These are phyloP conservation scores for Drosophila suboccidentalis DNA, from an alignment of 2,888 invertebrate species.

Conservation along the genomic window DNA sequence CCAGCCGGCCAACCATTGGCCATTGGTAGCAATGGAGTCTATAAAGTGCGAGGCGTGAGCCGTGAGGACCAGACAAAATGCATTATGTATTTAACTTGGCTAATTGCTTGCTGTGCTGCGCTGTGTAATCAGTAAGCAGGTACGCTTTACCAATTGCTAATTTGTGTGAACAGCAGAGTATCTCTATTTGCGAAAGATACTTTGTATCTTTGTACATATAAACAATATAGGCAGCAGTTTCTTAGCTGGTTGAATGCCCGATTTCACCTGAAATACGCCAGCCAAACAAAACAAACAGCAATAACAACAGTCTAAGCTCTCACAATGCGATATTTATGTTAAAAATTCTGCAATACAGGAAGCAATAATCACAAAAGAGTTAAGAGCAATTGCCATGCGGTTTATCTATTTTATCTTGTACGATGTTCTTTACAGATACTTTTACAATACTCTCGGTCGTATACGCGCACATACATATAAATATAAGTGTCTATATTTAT, in stretches of 20 bases:
- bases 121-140: slow-evolving; percentile 60
- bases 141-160: slow-evolving; percentile 70
- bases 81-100: slow-evolving; percentile 72
- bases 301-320: slow-evolving; percentile 34
- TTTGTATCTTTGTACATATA: slow-evolving; percentile 38
- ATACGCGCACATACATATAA: slow-evolving; percentile 1
- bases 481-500: slow-evolving; percentile 31
- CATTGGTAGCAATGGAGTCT: slow-evolving; percentile 12
- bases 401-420: slow-evolving; percentile 32
- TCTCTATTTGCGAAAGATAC: slow-evolving; percentile 65
- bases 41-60: slow-evolving; percentile 37
- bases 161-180: slow-evolving; percentile 66
- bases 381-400: slow-evolving; percentile 36
- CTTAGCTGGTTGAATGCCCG: slow-evolving; percentile 65
- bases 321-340: slow-evolving; percentile 37
- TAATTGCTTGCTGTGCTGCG: slow-evolving; percentile 62
- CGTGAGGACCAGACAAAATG: slow-evolving; percentile 53
- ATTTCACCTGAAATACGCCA: slow-evolving; percentile 67
- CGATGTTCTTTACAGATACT: slow-evolving; percentile 37
- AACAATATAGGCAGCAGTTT: slow-evolving; percentile 24
- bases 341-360: slow-evolving; percentile 61
- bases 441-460: slow-evolving; percentile 13
- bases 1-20: too few relatives aligned
- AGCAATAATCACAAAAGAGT: slow-evolving; percentile 50
- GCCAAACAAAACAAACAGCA: slow-evolving; percentile 14